phyloP scores from a whole-genome alignment of 2,888 invertebrate species.

The Catocala sponsa region DNA sequence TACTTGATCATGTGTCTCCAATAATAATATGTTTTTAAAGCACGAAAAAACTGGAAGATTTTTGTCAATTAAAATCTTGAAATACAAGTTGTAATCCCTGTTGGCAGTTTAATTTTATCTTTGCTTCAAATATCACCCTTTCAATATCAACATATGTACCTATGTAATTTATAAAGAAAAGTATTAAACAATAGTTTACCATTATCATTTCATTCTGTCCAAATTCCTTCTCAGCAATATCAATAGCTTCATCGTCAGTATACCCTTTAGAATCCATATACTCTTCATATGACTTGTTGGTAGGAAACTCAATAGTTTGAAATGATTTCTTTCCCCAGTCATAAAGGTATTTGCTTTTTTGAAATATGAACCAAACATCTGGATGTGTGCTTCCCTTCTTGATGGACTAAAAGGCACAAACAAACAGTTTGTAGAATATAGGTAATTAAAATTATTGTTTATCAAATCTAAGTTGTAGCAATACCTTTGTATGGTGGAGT shows the following conservation, averaged over 20 bases:
- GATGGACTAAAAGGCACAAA: conserved; percentile 66
- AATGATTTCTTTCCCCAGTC: conserved; percentile 94
- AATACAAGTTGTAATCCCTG: too few species aligned
- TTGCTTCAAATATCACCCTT: too few species aligned
- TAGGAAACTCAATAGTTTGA: conserved; percentile 94
- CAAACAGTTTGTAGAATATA: not conserved
- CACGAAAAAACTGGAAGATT: too few species aligned
- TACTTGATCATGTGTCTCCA: too few species aligned
- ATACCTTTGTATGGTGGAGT: conserved; percentile 90
- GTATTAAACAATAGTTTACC: conserved; percentile 82
- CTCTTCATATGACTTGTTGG: conserved; percentile 90
- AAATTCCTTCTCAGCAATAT: conserved; percentile 93
- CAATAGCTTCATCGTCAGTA: conserved; percentile 93
- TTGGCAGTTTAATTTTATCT: too few species aligned
- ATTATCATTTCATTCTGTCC: conserved; percentile 95
- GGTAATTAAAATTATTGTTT: not conserved
- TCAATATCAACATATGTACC: not conserved
- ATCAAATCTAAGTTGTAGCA: not conserved
- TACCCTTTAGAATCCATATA: conserved; percentile 96
- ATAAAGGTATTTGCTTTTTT: conserved; percentile 99
- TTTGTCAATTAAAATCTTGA: too few species aligned
- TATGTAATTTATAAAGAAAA: not conserved
- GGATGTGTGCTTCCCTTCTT: conserved; percentile 81
- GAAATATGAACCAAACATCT: conserved; percentile 97
- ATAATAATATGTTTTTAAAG: too few species aligned